Evolutionary conservation across 30 jellyfish, hydroid and myxozoan genomes (phyloP), one percentile per base, ranked within the genome.

Genomic region (Pelagia noctiluca): DNA sequence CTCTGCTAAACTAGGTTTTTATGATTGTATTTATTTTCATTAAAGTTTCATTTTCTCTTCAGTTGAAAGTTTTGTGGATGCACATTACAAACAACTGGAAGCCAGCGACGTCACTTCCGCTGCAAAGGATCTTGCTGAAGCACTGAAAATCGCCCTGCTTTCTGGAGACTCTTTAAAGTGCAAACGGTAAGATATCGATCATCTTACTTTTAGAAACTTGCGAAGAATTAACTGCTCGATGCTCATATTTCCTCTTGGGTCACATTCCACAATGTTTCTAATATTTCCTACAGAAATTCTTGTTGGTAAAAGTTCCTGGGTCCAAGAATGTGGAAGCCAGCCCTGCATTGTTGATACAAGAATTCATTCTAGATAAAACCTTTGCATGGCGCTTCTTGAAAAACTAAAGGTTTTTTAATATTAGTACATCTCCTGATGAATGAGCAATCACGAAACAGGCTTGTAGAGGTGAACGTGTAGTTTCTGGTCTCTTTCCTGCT

Each of bases 11-110:
- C 57, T 42, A 16, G 57, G 16, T 42, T 42, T 8, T 42, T 5
- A 5, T 5, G 57, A 5, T 16, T 42, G 8, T 42, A 5, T 5
- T 42, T 42, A 16, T 42, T 16, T 42, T 42, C 8, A 8, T 42
- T 16, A 5, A 16, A 42, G 2, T 2, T 30, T 77, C n/a, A 3
- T 28, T 63, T 50, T 21, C 28, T 22, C 29, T 62, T 33, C 81
- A 85, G 95, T 74, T 35, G 88, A 75, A 12, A 53, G 85, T 25
- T 38, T 61, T 32, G 50, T 85, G 33, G 95, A 85, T 38, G 88
- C 88, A 1, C 71, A 72, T 42, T 66, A 46, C 33, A 32, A 72
- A 1, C 63, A 42, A 25, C 78, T 85, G 31, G 87, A 78, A 18
- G 16, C 28, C 5, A 34, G 79, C 34, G 89, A 85, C 38, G 63